Base-by-base conservation (phyloP, 2,888 invertebrate genomes). In the Cybosia mesomella region DNA sequence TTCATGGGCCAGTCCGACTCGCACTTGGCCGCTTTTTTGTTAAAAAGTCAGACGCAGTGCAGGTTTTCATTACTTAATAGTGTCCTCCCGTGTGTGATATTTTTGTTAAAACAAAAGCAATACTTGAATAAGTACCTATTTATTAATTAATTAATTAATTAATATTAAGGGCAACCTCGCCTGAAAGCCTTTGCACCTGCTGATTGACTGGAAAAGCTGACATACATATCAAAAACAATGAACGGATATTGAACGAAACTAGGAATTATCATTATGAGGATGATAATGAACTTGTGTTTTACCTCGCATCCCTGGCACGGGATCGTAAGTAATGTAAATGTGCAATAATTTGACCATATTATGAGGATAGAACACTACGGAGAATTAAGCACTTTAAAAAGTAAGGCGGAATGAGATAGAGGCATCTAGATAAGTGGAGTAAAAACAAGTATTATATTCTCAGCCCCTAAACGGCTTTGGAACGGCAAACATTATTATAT, bases 401-500 rank as follows among this genome's bases (percentile, higher is more conserved):
- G n/a, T n/a, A 49, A 18, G n/a, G 9, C 49, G n/a, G n/a, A 49
- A 49, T 49, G n/a, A 49, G 49, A 49, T 49, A 49, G n/a, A 49
- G n/a, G n/a, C 15, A n/a, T 0, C 7, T 49, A 49, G 49, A 49
- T 49, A 49, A 49, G 49, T n/a, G 49, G n/a, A 18, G 49, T n/a
- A 18, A n/a, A 49, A 49, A 49, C 49, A 49, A 49, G n/a, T 49
- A 49, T 49, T 49, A 49, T n/a, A 49, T n/a, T 49, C 49, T 3
- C 49, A n/a, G 49, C 49, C 49, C 43, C n/a, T 49, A 49, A 49
- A 49, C 49, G 18, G 15, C 49, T 49, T 49, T 2, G n/a, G n/a
- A 49, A 49, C n/a, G n/a, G n/a, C 49, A 49, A 49, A 49, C 49
- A 49, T n/a, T 49, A 49, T 49, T 49, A 49, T 49, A 49, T 49